A percentile compares a stretch with the other conserved stretches of the same genome.
Evolutionary conservation across 1,140 invertebrate species (phyloP).

Genomic region (Myzus persicae): DNA sequence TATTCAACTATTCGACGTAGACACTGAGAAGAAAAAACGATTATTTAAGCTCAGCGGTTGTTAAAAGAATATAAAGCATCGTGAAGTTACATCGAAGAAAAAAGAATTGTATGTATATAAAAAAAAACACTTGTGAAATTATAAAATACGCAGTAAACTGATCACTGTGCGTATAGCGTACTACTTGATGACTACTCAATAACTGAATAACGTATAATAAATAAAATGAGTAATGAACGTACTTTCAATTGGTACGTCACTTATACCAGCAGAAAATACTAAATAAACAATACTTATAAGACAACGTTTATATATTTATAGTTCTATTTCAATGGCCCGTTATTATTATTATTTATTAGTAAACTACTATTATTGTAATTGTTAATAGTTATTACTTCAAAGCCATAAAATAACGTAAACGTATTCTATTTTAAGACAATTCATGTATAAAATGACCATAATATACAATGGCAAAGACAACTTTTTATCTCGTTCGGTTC

Average conservation of each 20-base stretch:
- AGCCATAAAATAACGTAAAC: background rate
- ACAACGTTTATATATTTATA: constrained; percentile 13
- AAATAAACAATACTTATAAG: background rate
- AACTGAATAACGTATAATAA: background rate
- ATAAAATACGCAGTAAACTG: constrained; percentile 18
- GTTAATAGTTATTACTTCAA: background rate
- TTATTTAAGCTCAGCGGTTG: background rate
- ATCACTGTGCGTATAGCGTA: background rate
- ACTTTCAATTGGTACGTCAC: constrained; percentile 20
- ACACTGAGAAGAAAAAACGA: background rate
- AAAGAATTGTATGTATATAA: background rate
- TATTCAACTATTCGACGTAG: background rate
- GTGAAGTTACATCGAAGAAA: background rate
- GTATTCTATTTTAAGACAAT: background rate
- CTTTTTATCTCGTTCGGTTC: background rate
- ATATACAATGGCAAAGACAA: background rate
- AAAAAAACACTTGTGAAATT: constrained; percentile 22
- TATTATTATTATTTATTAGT: background rate
- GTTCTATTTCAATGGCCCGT: background rate
- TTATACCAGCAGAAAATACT: background rate
- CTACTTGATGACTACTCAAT: background rate
- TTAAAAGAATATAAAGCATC: background rate
- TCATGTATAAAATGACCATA: background rate
- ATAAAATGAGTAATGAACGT: background rate
- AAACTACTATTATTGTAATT: background rate